Conservation (phyloP, 1,140 invertebrate species). For the Cyphomyrmex costatus region DNA sequence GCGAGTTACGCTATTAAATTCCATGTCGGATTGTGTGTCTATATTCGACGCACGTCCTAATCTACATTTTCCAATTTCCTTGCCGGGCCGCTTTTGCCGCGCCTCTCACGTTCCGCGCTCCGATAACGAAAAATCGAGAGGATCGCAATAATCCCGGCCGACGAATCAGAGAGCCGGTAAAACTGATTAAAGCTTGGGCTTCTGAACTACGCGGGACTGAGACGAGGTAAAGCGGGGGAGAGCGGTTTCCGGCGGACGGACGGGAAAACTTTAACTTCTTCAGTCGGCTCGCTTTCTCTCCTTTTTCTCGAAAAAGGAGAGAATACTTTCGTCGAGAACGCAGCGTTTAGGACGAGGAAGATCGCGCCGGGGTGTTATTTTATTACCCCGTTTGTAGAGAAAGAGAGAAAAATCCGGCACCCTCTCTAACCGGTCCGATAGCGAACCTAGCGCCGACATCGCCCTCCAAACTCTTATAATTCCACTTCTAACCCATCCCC, state of each 20-base stretch:
- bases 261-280: conserved; percentile 78
- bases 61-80: conserved; percentile 76
- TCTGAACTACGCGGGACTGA: conserved; percentile 23
- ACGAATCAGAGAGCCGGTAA: conserved; percentile 52
- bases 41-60: conserved; percentile 72
- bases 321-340: conserved; percentile 55
- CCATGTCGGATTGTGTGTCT: conserved; percentile 58
- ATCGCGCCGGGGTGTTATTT: conserved; percentile 80
- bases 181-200: conserved; percentile 72
- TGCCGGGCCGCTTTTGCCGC: conserved; percentile 49
- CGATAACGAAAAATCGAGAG: conserved; percentile 73
- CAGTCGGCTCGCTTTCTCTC: conserved; percentile 53
- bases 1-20: conserved; percentile 65
- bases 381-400: conserved; percentile 78
- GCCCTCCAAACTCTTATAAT: conserved; percentile 60
- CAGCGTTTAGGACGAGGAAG: conserved; percentile 74
- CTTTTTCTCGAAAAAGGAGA: not conserved
- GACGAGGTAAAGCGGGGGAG: not conserved
- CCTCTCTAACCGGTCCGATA: conserved; percentile 72
- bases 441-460: conserved; percentile 51
- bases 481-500: conserved; percentile 18
- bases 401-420: conserved; percentile 57
- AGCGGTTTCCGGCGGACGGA: conserved; percentile 21
- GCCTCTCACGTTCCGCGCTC: conserved; percentile 54
- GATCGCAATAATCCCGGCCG: conserved; percentile 68